Percentiles rank a stretch among this genome's conserved stretches.
Evolutionary conservation across 2,888 invertebrate species (phyloP).

Genomic region (Drosophila neonasuta): DNA sequence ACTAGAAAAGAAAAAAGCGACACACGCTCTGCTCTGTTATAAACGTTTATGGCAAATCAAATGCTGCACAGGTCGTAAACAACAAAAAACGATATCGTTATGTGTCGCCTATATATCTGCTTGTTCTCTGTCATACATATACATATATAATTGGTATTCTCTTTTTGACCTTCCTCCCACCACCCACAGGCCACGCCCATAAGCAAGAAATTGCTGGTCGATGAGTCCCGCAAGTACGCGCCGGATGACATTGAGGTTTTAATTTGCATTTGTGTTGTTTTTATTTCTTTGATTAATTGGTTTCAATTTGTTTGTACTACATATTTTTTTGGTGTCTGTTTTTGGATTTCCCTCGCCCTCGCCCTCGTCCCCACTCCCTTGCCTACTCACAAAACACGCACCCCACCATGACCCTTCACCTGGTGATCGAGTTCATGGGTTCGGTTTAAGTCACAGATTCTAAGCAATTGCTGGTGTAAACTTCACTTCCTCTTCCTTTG

Average conservation of each 20-base stretch:
- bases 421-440: background rate
- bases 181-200: constrained; percentile 74
- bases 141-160: constrained; percentile 50
- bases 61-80: constrained; percentile 10
- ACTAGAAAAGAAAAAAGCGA: constrained; percentile 7
- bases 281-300: constrained; percentile 24
- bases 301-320: constrained; percentile 12
- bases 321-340: constrained; percentile 44
- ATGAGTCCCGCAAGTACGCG: constrained; percentile 73
- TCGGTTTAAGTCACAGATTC: background rate
- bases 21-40: background rate
- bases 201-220: constrained; percentile 66
- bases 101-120: constrained; percentile 3
- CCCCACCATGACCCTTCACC: constrained; percentile 1
- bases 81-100: background rate
- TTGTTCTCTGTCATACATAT: background rate
- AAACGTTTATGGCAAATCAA: constrained; percentile 20
- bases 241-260: constrained; percentile 80
- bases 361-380: background rate
- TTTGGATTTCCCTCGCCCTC: background rate
- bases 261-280: constrained; percentile 47
- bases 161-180: constrained; percentile 35
- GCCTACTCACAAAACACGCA: constrained; percentile 4
- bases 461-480: constrained; percentile 6
- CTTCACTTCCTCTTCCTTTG: background rate